Base-by-base conservation (phyloP, 2,797 vertebrate species). In the Lepilemur ruficaudatus region DNA sequence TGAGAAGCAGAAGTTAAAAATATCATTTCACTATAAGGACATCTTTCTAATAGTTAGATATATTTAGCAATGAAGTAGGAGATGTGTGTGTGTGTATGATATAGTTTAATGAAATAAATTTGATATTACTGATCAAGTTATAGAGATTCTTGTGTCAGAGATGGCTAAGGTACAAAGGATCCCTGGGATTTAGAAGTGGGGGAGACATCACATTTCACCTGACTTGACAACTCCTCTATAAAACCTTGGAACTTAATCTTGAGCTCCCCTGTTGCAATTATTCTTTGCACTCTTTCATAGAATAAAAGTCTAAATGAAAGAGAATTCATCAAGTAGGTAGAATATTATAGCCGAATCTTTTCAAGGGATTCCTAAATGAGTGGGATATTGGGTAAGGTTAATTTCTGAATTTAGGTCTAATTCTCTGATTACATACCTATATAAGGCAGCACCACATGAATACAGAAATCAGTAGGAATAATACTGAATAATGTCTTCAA, bases 201-300 rank as follows among this genome's bases (percentile, higher is more conserved):
- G 28, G 13, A 61, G 46, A 91, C 73, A 38, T 79, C 87, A 94
- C n/a, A 52, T 79, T 79, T 96, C 61, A 72, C 48, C 59, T 76
- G 28, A 83, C 17, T 48, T 83, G 25, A 83, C 4, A 83, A 18
- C 18, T 89, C 57, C 3, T 75, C 61, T 59, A 11, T 70, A 75
- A 78, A 92, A 91, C 43, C 28, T 92, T 87, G 59, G 72, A 90
- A 95, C 82, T 48, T 91, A 75, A 12, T 86, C 32, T 82, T 91
- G 28, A 93, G 20, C 28, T 92, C 1, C 43, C 4, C 17, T 78
- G 2, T 89, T 94, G 28, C 15, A 87, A 80, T 73, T 89, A 72
- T 80, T 92, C 28, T 73, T 81, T 89, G 55, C 12, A 50, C 48
- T 17, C 23, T 70, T 90, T 92, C 70, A 57, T 63, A 46, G 43